A percentile compares a stretch with the other conserved stretches of the same genome.
Evolutionary conservation across 1,140 invertebrate genomes (phyloP).

Genomic region (Drosophila yakuba): DNA sequence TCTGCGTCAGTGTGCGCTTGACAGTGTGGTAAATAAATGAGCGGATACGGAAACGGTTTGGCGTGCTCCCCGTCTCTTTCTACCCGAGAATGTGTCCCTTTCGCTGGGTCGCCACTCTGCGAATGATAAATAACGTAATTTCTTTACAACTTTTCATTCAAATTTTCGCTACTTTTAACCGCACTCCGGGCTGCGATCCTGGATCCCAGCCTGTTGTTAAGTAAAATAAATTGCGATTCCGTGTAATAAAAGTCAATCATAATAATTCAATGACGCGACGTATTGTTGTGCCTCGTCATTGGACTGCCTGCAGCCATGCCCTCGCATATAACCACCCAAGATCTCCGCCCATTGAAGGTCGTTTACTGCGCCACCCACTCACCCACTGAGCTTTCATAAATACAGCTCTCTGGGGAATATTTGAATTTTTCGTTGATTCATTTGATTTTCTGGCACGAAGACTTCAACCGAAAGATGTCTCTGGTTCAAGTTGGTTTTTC

Average conservation of each 20-base stretch:
- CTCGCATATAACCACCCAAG: not conserved
- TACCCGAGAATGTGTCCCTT: conserved; percentile 7
- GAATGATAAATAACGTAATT: conserved; percentile 82
- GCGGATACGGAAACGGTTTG: conserved; percentile 78
- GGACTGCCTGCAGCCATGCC: conserved; percentile 17
- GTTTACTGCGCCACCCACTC: conserved; percentile 16
- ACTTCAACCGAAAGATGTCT: conserved; percentile 30
- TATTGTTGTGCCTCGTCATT: conserved; percentile 46
- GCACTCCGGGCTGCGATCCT: conserved; percentile 39
- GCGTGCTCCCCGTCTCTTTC: not conserved
- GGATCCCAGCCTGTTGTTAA: conserved; percentile 62
- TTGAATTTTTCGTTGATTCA: conserved; percentile 47
- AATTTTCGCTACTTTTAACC: conserved; percentile 71
- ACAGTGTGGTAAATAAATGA: conserved; percentile 78
- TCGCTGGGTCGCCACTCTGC: conserved; percentile 48
- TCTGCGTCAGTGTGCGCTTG: conserved; percentile 56
- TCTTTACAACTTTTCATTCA: conserved; percentile 80
- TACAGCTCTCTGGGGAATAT: conserved; percentile 14
- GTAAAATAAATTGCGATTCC: conserved; percentile 82
- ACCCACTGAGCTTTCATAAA: conserved; percentile 27
- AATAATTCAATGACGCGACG: conserved; percentile 79
- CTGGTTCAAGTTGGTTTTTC: conserved; percentile 1
- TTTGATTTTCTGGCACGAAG: conserved; percentile 18
- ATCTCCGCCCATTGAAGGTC: conserved; percentile 1
- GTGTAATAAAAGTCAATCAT: conserved; percentile 84